These are phyloP conservation scores for Leptopilina myrica DNA, from an alignment of 2,888 invertebrate genomes.

Conservation along the genomic window DNA sequence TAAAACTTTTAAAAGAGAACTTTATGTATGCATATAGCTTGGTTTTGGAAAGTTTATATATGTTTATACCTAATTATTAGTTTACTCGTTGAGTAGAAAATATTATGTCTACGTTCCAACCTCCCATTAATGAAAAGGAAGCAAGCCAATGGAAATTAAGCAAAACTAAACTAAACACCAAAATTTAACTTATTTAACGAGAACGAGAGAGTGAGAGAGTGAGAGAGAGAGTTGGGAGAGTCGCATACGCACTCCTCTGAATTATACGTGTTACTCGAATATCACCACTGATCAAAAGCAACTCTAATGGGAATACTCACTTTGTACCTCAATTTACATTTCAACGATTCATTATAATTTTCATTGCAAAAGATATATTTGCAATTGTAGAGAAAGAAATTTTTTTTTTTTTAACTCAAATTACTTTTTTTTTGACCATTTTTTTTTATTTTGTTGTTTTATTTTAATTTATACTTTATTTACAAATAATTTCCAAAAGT, in stretches of 20 bases:
- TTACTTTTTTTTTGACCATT: too few relatives aligned
- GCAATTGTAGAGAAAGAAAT: too few relatives aligned
- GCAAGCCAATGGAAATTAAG: constrained; percentile 27
- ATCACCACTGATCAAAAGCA: constrained; percentile 35
- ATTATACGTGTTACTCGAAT: constrained; percentile 29
- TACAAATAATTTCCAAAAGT: too few relatives aligned
- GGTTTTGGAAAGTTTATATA: not conserved
- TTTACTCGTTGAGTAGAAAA: constrained; percentile 15
- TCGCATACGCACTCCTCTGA: constrained; percentile 5
- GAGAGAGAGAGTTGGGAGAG: not conserved
- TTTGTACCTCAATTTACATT: constrained; percentile 10
- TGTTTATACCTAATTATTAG: constrained; percentile 9
- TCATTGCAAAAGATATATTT: not conserved
- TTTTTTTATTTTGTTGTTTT: too few relatives aligned
- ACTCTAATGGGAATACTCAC: not conserved
- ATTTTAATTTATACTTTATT: too few relatives aligned
- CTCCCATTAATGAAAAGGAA: constrained; percentile 20
- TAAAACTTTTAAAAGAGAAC: not conserved
- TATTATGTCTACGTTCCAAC: not conserved
- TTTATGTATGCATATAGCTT: constrained; percentile 2
- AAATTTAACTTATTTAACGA: constrained; percentile 31
- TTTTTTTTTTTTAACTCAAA: too few relatives aligned
- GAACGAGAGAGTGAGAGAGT: not conserved
- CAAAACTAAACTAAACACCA: constrained; percentile 17
- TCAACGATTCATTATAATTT: constrained; percentile 3